Evolutionary conservation across 2,113 vertebrate species (phyloP).

Genomic region (Plectropomus leopardus): DNA sequence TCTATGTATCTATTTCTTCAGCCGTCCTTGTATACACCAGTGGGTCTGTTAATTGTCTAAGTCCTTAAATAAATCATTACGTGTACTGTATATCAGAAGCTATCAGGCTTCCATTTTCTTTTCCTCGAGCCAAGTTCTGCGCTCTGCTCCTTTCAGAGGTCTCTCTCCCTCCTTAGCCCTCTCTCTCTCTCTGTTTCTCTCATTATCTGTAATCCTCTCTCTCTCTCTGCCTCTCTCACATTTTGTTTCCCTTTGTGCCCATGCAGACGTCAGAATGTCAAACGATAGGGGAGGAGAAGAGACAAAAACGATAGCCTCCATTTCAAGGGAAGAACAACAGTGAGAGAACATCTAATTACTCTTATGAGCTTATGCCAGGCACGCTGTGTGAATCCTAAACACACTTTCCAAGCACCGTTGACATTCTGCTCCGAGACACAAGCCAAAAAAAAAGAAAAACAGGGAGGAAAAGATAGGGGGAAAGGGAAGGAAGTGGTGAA

Average conservation of each 20-base stretch:
- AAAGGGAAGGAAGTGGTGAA: conserved; percentile 22
- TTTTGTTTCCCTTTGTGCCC: conserved; percentile 42
- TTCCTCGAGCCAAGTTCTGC: conserved; percentile 24
- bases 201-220: conserved; percentile 29
- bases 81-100: conserved; percentile 4
- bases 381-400: conserved; percentile 58
- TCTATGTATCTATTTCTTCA: conserved; percentile 2
- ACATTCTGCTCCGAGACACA: conserved; percentile 36
- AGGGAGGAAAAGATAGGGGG: neutral
- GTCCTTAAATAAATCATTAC: conserved; percentile 30
- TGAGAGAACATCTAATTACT: conserved; percentile 68
- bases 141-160: conserved; percentile 16
- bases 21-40: conserved; percentile 6
- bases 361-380: conserved; percentile 57
- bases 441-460: conserved; percentile 15
- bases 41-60: conserved; percentile 1
- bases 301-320: conserved; percentile 44
- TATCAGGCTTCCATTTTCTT: conserved; percentile 39
- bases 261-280: conserved; percentile 56
- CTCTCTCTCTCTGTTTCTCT: conserved; percentile 19
- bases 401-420: conserved; percentile 27
- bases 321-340: conserved; percentile 63
- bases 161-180: conserved; percentile 3
- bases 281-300: conserved; percentile 48
- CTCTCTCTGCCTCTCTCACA: neutral